Conservation (phyloP, 1,140 invertebrate species). For the Sinella curviseta region DNA sequence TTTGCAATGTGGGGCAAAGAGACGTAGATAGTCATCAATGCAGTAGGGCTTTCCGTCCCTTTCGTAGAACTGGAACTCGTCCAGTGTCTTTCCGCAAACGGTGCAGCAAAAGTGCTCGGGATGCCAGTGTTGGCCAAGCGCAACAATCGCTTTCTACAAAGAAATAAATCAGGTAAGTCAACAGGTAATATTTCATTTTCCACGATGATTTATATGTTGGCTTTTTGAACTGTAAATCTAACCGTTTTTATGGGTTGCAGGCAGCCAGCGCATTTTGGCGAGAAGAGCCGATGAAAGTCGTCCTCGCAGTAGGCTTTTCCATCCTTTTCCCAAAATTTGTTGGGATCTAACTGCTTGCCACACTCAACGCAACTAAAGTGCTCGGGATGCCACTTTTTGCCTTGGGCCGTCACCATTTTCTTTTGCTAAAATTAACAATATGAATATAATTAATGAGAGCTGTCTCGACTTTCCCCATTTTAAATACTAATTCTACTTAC, state of each 20-base stretch:
- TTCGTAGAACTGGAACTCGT: slow-evolving; percentile 62
- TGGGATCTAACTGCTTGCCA: slow-evolving; percentile 25
- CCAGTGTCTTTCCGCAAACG: slow-evolving; percentile 63
- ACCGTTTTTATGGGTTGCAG: slow-evolving; percentile 32
- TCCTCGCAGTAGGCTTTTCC: slow-evolving; percentile 39
- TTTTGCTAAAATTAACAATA: too few relatives aligned
- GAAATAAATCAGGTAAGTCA: not conserved
- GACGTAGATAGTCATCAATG: slow-evolving; percentile 62
- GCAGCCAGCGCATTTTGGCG: slow-evolving; percentile 9
- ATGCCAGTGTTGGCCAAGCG: slow-evolving; percentile 53
- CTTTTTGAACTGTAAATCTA: not conserved
- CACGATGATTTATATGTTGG: not conserved
- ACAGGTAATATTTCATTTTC: not conserved
- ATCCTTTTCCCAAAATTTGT: slow-evolving; percentile 41
- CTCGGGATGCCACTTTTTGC: slow-evolving; percentile 27
- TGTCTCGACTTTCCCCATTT: not conserved
- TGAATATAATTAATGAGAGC: too few relatives aligned
- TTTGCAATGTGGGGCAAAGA: slow-evolving; percentile 68
- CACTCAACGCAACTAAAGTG: slow-evolving; percentile 36
- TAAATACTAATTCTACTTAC: not conserved
- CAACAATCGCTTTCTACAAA: slow-evolving; percentile 53
- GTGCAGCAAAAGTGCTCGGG: slow-evolving; percentile 68
- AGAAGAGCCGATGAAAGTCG: slow-evolving; percentile 19
- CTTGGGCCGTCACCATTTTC: not conserved
- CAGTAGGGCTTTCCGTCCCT: slow-evolving; percentile 60